Base-by-base conservation (phyloP, 2,113 vertebrate species). In the Paraplagusia blochii region DNA sequence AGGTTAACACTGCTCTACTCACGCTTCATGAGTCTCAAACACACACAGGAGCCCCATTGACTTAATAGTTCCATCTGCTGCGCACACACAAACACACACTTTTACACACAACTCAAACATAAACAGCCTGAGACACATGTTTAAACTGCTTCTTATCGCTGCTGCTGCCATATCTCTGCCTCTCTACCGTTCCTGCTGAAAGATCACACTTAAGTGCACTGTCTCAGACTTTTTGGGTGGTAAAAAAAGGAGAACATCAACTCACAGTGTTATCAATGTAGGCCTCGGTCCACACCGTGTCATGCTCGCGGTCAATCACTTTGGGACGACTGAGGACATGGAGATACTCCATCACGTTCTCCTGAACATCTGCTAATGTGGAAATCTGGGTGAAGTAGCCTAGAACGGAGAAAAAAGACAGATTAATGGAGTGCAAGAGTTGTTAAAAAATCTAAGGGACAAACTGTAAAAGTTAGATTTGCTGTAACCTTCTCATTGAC, bases 301-400 rank as follows among this genome's bases (percentile, higher is more conserved):
- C 97, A 0, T 99, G 97, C 53, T 99, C 95, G 72, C 92, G 95
- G 86, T 98, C 96, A 14, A 99, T 99, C 44, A 99, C 97, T 80
- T 99, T 99, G 12, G 97, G 96, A 8, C 97, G 89, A 83, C 97
- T 99, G 51, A 99, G 93, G 17, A 99, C 97, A 0, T 99, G 97
- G 10, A 99, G 94, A 69, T 99, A 99, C 76, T 98, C 96, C 96
- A 99, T 99, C 69, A 99, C 96, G 0, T 99, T 98, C 84, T 99
- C 97, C 57, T 99, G 97, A 52, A 98, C 95, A 2, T 99, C 97
- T 29, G 97, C 97, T 86, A 99, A 63, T 0, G 97, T 99, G 45
- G 96, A 99, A 70, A 99, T 98, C 82, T 99, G 96, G 48, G 97
- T 98, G 58, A 98, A 99, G 82, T 97, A 99, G 1, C 97, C 97